Evolutionary conservation across 2,113 vertebrate species (phyloP).

Genomic region (Cnemophilus loriae): DNA sequence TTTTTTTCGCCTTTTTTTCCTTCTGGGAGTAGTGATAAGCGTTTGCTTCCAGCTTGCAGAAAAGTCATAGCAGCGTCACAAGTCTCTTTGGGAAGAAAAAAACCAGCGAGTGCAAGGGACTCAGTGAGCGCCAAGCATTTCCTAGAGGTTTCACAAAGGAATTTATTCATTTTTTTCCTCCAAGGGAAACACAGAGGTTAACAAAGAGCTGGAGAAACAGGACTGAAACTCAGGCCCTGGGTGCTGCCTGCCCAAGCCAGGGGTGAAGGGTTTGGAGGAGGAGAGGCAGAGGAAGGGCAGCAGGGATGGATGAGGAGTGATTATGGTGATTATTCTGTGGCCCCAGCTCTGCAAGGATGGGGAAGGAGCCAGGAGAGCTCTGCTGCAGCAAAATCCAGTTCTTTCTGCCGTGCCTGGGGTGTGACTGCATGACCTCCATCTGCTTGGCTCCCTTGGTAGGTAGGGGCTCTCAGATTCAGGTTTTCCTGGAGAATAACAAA

Average conservation of each 20-base stretch:
- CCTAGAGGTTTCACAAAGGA: background rate
- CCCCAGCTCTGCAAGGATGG: background rate
- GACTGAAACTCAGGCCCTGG: background rate
- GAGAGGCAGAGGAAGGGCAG: background rate
- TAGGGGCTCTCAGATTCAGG: background rate
- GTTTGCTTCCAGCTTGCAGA: background rate
- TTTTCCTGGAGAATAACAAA: background rate
- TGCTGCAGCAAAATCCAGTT: background rate
- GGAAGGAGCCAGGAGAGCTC: background rate
- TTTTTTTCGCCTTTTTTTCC: background rate
- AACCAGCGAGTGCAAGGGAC: rapidly evolving
- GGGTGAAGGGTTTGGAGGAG: rapidly evolving
- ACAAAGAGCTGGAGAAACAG: background rate
- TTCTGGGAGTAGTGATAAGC: background rate
- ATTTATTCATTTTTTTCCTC: rapidly evolving
- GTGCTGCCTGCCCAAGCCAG: rapidly evolving
- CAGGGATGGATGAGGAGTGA: rapidly evolving
- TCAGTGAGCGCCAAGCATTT: background rate
- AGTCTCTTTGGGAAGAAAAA: background rate
- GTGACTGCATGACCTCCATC: background rate
- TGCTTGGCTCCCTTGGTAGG: background rate
- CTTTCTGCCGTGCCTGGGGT: background rate
- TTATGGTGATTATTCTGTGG: rapidly evolving
- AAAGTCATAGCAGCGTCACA: background rate
- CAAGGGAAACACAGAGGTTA: background rate